Conservation (phyloP, 2,113 vertebrate genomes). For the Triplophysa siluroides region DNA sequence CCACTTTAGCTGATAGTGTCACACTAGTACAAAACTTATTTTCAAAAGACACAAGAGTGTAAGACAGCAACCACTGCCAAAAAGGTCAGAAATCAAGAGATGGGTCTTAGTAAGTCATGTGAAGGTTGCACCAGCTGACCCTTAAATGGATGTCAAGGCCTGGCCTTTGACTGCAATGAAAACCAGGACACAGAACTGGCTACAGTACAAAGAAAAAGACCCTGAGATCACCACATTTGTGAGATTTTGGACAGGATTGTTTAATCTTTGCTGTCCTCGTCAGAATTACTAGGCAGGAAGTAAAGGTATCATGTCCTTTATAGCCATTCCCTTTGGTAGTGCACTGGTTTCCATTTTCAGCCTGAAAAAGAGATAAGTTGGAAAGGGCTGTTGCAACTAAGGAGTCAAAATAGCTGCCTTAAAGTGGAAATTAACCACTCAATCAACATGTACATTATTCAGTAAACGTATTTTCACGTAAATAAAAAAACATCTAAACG, state of each 20-base stretch:
- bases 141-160: not conserved
- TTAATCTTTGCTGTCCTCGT: not conserved
- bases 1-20: conserved; percentile 23
- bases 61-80: not conserved
- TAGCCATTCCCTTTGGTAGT: not conserved
- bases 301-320: not conserved
- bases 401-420: conserved; percentile 4
- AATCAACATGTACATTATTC: too few species aligned
- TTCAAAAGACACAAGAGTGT: not conserved
- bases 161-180: not conserved
- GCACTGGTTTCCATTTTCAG: not conserved
- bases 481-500: too few species aligned
- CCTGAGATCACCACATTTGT: not conserved
- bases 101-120: not conserved
- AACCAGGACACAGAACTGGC: too few species aligned
- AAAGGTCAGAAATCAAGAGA: not conserved
- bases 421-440: too few species aligned
- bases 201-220: too few species aligned
- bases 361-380: not conserved
- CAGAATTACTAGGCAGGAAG: not conserved
- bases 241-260: not conserved
- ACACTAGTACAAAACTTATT: not conserved
- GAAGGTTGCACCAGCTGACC: not conserved
- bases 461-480: too few species aligned
- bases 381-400: not conserved